Percentiles rank a stretch among this genome's conserved stretches.
These are phyloP conservation scores for Sesamia inferens DNA, from an alignment of 2,888 invertebrate species.

Conservation along the genomic window DNA sequence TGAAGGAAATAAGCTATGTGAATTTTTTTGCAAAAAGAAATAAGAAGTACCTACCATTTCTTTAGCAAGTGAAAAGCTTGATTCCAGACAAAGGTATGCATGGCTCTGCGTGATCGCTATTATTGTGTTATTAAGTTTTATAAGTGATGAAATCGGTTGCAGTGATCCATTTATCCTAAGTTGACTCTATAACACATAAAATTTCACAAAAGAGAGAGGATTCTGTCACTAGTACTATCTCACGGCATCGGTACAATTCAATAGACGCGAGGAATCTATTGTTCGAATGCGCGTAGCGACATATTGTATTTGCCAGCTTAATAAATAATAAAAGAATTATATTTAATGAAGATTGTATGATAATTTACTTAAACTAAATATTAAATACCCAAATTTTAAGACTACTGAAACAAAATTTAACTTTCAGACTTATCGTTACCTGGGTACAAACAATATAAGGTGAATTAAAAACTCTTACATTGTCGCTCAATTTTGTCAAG, in stretches of 20 bases:
- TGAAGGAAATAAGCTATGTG: neutral
- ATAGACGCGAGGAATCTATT: conserved; percentile 70
- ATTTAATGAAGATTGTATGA: conserved; percentile 29
- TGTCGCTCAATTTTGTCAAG: neutral
- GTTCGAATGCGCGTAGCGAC: conserved; percentile 66
- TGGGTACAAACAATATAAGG: neutral
- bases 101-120: neutral
- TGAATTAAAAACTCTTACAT: neutral
- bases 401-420: neutral
- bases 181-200: conserved; percentile 65
- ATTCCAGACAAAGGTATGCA: neutral
- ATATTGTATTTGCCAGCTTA: conserved; percentile 53
- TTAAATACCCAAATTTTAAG: neutral
- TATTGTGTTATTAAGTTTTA: neutral
- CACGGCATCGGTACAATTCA: conserved; percentile 74
- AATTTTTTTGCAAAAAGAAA: neutral
- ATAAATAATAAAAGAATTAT: conserved; percentile 43
- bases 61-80: neutral
- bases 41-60: neutral
- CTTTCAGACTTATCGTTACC: neutral
- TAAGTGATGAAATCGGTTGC: neutral
- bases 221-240: conserved; percentile 73
- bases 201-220: conserved; percentile 82
- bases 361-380: conserved; percentile 8
- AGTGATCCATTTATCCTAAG: conserved; percentile 40